Conservation (phyloP, 2,113 vertebrate genomes). For the Sylvilagus bachmani region DNA sequence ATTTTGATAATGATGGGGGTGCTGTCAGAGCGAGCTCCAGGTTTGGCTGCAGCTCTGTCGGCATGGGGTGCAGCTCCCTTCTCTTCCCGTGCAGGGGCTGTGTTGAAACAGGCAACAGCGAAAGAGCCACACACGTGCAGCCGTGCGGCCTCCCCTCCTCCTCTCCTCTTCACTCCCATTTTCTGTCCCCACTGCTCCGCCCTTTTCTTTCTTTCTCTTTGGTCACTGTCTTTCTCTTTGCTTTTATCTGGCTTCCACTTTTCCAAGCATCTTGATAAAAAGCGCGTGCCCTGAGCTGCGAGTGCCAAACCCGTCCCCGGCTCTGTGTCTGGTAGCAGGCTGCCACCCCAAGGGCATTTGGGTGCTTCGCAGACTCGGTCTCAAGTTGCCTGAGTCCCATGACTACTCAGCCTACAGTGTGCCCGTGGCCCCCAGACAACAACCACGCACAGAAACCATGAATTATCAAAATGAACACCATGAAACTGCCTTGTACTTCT, state of each 20-base stretch:
- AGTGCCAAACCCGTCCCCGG: too few species aligned
- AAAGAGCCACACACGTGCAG: rapidly evolving
- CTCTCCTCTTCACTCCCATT: not conserved
- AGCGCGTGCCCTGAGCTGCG: not conserved
- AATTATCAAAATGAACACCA: not conserved
- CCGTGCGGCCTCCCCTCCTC: not conserved
- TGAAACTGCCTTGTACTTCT: not conserved
- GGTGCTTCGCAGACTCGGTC: not conserved
- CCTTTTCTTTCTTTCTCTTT: not conserved
- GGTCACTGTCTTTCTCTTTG: not conserved
- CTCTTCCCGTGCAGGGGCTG: not conserved
- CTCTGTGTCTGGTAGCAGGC: constrained; percentile 30
- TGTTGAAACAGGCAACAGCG: not conserved
- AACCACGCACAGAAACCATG: not conserved
- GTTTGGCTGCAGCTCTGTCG: not conserved
- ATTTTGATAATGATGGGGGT: not conserved
- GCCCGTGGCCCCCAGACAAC: not conserved
- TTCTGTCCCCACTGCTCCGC: not conserved
- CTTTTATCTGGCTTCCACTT: not conserved
- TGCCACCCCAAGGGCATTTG: constrained; percentile 16
- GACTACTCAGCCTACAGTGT: not conserved
- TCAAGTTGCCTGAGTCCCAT: too few species aligned
- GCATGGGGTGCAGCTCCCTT: rapidly evolving
- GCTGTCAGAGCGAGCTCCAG: not conserved
- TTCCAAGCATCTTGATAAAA: not conserved